Evolutionary conservation across 2,797 vertebrate species (phyloP).

Genomic region (Tokudaia muenninki): DNA sequence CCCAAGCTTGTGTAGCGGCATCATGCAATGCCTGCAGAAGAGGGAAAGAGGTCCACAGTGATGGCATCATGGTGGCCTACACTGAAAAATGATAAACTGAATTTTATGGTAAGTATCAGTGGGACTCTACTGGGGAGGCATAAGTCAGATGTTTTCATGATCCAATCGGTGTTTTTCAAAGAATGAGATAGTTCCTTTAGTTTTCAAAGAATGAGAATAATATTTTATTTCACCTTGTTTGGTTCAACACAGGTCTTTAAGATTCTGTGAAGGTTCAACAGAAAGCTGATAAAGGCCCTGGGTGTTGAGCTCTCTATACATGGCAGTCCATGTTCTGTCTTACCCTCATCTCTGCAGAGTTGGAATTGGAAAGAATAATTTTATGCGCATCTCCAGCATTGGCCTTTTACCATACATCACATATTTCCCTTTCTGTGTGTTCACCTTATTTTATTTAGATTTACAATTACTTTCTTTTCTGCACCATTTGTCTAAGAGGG

Average conservation of each 20-base stretch:
- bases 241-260: background rate
- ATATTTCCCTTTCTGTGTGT: background rate
- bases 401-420: background rate
- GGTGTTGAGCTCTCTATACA: background rate
- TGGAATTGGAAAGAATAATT: background rate
- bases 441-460: background rate
- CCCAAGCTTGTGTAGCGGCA: background rate
- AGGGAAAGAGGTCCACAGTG: fast-evolving
- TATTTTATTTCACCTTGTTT: background rate
- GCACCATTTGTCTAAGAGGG: background rate
- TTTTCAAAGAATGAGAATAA: background rate
- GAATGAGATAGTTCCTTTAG: background rate
- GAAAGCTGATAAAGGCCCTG: background rate
- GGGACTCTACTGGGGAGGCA: background rate
- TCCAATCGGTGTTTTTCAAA: background rate
- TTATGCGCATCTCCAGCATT: background rate
- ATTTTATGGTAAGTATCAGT: background rate
- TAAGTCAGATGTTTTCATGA: background rate
- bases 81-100: background rate
- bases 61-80: background rate
- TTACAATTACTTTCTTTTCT: background rate
- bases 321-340: background rate
- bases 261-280: background rate
- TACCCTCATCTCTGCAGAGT: background rate
- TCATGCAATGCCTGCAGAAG: background rate